Base-by-base conservation (phyloP, 2,113 vertebrate genomes). In the Onychostruthus taczanowskii region DNA sequence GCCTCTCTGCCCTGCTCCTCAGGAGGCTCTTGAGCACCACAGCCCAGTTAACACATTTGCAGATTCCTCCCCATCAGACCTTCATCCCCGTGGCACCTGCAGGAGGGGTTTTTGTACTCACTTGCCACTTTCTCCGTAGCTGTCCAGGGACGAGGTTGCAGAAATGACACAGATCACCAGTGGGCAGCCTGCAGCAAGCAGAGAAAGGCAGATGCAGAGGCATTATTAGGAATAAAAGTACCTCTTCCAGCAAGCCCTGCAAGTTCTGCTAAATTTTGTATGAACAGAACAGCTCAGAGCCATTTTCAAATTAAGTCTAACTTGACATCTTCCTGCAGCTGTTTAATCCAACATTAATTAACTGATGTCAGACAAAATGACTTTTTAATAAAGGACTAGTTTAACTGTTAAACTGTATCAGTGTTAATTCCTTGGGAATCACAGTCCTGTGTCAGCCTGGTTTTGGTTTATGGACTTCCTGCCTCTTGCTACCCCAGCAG, bases 91-190 rank as follows among this genome's bases (percentile, higher is more conserved):
- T 2, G 52, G 67, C 47, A 15, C 35, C 37, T 7, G 18, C 31
- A n/a, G 7, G 63, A 52, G 64, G 46, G 11, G 2, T 17, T 55
- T 46, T 39, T 13, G 8, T 55, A 99, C 99, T 98, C 96, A 99
- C 99, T 99, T 99, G 91, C 95, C 97, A 37, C 91, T 97, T 61
- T 98, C 98, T 30, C 99, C 99, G 0, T 99, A 99, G 94, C 99
- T 99, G 94, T 98, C 89, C 55, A 98, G 88, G 43, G 99, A 98
- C 1, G 98, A 98, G 0, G 98, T 97, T n/a, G 99, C 70, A n/a
- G 99, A 99, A 56, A 99, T 97, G 16, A 98, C 87, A 58, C 99
- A 99, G 76, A 99, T 98, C 82, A 99, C 85, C 52, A 99, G 81
- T 0, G 99, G 99, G 76, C 97, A 98, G 19, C 99, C 99, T 99